Evolutionary conservation across 2,797 vertebrate genomes (phyloP), one percentile per base, ranked within the genome.

Genomic region (Xenopus petersii): DNA sequence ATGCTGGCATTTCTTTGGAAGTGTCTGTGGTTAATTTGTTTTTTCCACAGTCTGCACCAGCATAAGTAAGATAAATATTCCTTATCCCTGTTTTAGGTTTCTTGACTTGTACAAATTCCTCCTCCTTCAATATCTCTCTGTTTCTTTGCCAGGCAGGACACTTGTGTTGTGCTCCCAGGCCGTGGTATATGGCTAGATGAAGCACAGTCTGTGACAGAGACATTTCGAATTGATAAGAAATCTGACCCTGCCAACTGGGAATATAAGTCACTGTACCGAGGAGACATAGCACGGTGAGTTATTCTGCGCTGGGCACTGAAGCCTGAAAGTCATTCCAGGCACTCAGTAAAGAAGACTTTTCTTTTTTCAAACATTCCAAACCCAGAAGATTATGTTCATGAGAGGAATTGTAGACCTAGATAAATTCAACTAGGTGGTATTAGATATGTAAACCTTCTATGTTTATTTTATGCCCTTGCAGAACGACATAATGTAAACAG

Each of bases 181-280:
- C 71, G 91, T 90, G 74, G 80, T 11, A 30, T 91, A 75, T 98
- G 97, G 96, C 88, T 97, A 59, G 98, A 98, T 81, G 97, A 99
- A 67, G 1, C 94, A 51, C 86, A 91, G 83, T 70, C 79, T 9
- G 80, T 87, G 64, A 83, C 84, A 0, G 81, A 85, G 64, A 84
- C 81, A 0, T 99, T 96, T 89, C 92, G 92, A 42, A 88, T 93
- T 72, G 96, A 98, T 85, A 90, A 85, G 80, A 98, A 94, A 76
- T 86, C 95, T 0, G 97, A 99, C 77, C 83, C 87, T 17, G 92
- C 95, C 67, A 99, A 99, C 90, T 98, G 95, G 98, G 91, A 95
- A 11, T 99, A 99, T 79, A 98, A 96, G 80, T 97, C 95, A 10
- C 84, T 98, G 16, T 99, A 98, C 85, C 94, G 94, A 67, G 96